Conservation (phyloP, 2,888 invertebrate species). For the Lomographa bimaculata region DNA sequence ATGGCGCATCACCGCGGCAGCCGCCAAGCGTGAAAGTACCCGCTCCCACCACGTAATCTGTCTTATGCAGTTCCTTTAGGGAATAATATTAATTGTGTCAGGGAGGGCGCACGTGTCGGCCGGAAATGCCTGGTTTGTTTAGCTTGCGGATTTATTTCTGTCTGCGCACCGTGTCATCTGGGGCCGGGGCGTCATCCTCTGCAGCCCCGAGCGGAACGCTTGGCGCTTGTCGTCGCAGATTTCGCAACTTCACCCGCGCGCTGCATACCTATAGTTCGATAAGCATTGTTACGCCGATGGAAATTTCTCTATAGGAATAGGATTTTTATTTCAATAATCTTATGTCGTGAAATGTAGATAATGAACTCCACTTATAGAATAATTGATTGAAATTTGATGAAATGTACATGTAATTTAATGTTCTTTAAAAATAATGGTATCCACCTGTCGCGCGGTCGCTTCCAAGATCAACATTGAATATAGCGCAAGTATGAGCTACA, state of each 20-base stretch:
- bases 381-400: too few species aligned
- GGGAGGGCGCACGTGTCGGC: constrained; percentile 61
- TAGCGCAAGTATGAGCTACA: constrained; percentile 39
- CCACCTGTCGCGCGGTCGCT: constrained; percentile 55
- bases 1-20: constrained; percentile 54
- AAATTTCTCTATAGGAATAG: too few species aligned
- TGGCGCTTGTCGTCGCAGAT: constrained; percentile 64
- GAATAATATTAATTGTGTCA: constrained; percentile 66
- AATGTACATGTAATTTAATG: constrained; percentile 36
- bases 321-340: constrained; percentile 39
- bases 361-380: too few species aligned
- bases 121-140: constrained; percentile 79
- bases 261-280: too few species aligned
- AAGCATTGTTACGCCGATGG: too few species aligned
- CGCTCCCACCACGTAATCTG: constrained; percentile 26
- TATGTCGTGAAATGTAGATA: too few species aligned
- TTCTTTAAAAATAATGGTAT: constrained; percentile 42
- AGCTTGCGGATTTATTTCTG: constrained; percentile 78
- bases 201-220: constrained; percentile 53
- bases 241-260: constrained; percentile 55
- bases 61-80: constrained; percentile 41
- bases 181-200: constrained; percentile 74
- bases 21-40: constrained; percentile 51
- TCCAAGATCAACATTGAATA: constrained; percentile 62
- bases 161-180: constrained; percentile 69